Evolutionary conservation across 35 echinoderm and acorn worm genomes (phyloP).

Genomic region (Strongylocentrotus purpuratus): DNA sequence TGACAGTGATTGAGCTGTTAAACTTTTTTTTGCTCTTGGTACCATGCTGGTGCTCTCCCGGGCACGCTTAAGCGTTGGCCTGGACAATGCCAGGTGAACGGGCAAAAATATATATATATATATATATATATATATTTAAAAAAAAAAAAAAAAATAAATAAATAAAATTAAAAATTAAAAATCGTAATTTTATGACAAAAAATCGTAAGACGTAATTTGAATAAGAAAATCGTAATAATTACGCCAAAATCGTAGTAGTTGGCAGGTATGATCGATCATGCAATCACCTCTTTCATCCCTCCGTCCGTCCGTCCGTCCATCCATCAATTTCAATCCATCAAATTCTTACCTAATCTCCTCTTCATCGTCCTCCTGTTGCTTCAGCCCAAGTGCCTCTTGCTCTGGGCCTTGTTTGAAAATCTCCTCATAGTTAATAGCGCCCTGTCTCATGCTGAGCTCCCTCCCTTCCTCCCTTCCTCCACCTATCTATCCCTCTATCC

Average conservation of each 20-base stretch:
- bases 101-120: too few species aligned
- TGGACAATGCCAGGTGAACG: too few species aligned
- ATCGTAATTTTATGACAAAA: too few species aligned
- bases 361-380: slow-evolving; percentile 87
- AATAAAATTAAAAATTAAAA: background rate
- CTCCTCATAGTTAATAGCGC: slow-evolving; percentile 80
- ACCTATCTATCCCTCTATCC: too few species aligned
- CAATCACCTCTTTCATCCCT: background rate
- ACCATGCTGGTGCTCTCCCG: too few species aligned
- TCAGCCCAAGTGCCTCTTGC: slow-evolving; percentile 49
- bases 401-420: slow-evolving; percentile 79
- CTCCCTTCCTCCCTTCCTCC: slow-evolving; percentile 87
- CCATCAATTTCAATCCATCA: background rate
- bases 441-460: slow-evolving; percentile 81
- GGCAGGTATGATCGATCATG: background rate
- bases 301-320: background rate
- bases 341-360: slow-evolving; percentile 79
- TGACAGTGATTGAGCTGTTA: too few species aligned
- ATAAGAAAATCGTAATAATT: too few species aligned
- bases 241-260: too few species aligned
- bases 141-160: background rate
- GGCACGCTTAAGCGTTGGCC: too few species aligned
- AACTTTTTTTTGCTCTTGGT: too few species aligned
- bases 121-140: too few species aligned
- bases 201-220: too few species aligned